Percentiles rank a stretch among this genome's conserved stretches.
These are phyloP conservation scores for Drosophila melanica DNA, from an alignment of 1,140 invertebrate genomes.

Conservation along the genomic window DNA sequence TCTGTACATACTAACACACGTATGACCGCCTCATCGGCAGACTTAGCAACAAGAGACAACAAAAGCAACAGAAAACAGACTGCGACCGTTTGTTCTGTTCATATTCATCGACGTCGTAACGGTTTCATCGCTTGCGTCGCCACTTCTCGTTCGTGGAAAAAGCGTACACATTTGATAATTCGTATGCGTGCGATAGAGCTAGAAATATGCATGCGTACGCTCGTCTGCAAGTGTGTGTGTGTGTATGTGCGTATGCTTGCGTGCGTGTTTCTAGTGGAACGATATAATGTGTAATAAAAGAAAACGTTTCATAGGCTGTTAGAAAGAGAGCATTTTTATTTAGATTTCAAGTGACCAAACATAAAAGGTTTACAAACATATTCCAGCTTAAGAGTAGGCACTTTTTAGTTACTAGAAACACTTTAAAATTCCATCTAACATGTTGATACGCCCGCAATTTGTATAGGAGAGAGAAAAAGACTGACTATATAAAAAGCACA, in stretches of 20 bases:
- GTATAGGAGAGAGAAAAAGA: constrained; percentile 85
- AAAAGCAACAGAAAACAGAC: constrained; percentile 45
- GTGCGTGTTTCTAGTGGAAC: constrained; percentile 20
- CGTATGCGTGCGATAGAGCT: constrained; percentile 61
- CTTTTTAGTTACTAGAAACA: constrained; percentile 16
- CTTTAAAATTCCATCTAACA: constrained; percentile 37
- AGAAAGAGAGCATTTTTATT: constrained; percentile 64
- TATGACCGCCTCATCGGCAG: constrained; percentile 28
- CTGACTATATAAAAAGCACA: constrained; percentile 83
- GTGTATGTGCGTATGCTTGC: constrained; percentile 9
- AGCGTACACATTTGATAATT: constrained; percentile 58
- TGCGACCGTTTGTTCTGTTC: constrained; percentile 35
- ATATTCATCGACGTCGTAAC: constrained; percentile 57
- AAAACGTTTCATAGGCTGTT: constrained; percentile 56
- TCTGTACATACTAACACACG: background rate
- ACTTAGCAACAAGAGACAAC: constrained; percentile 67
- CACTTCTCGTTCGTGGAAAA: constrained; percentile 45
- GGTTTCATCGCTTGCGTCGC: constrained; percentile 47
- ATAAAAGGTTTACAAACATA: constrained; percentile 55
- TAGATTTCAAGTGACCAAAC: constrained; percentile 24
- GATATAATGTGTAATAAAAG: constrained; percentile 51
- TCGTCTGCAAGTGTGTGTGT: constrained; percentile 31
- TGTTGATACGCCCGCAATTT: constrained; percentile 84
- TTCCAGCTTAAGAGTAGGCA: constrained; percentile 62
- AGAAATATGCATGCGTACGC: constrained; percentile 49